Evolutionary conservation across 2,113 vertebrate species (phyloP).

Genomic region (Chelonoidis abingdonii): DNA sequence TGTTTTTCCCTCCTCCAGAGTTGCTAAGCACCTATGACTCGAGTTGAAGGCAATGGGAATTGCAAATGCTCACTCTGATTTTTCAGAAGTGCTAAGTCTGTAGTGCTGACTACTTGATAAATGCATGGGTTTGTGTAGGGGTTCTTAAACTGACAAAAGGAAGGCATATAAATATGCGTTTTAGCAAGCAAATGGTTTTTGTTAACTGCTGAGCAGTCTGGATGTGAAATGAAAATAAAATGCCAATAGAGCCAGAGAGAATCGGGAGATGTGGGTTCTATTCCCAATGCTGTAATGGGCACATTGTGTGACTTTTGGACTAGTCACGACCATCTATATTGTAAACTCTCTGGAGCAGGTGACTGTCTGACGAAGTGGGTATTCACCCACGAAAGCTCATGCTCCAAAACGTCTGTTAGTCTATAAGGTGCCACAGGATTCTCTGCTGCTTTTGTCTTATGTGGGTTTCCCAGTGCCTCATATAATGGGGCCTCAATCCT

Average conservation of each 20-base stretch:
- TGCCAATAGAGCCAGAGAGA: neutral
- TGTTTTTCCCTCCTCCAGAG: neutral
- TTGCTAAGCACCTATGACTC: neutral
- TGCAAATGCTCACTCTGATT: neutral
- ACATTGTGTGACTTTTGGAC: no score
- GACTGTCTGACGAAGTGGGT: no score
- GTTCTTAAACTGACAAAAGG: rapidly evolving
- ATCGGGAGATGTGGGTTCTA: neutral
- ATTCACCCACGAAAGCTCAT: no score
- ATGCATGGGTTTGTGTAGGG: rapidly evolving
- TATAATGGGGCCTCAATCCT: neutral
- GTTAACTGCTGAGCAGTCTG: neutral
- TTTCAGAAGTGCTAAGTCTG: neutral
- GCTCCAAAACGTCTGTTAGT: no score
- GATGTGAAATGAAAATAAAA: neutral
- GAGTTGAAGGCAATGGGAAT: neutral
- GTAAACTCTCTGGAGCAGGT: neutral
- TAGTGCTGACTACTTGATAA: neutral
- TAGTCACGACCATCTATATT: neutral
- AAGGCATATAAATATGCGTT: neutral
- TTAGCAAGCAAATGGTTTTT: no score
- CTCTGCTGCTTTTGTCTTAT: no score
- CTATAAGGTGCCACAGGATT: no score
- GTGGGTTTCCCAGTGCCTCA: neutral
- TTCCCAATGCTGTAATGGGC: neutral